Evolutionary conservation across 1,140 invertebrate genomes (phyloP), one percentile per base, ranked within the genome.

Genomic region (Drosophila subobscura): DNA sequence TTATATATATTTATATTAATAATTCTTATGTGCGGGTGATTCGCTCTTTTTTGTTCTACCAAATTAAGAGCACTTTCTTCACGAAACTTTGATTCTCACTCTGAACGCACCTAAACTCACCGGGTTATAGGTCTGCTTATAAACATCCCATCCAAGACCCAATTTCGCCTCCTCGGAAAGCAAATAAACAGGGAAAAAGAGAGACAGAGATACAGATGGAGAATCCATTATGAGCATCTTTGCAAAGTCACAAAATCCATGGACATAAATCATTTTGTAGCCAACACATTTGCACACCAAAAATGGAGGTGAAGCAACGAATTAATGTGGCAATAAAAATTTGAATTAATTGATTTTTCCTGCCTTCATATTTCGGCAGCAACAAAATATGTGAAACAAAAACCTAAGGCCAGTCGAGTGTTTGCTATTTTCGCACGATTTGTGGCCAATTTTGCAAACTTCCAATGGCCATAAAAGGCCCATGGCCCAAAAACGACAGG

Each of bases 271-370:
- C 33, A 37, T 37, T 12, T 12, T 37, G 61, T 29, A 51, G 61
- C n/a, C n/a, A 46, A 40, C 61, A 68, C 65, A 68, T 68, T 68
- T 68, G 49, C 27, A 25, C 65, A 40, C 40, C 33, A 37, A 37
- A 67, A 67, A 67, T 67, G 54, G 49, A 67, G 65, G 65, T 63
- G 63, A 67, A 68, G 67, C 65, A 68, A 68, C 65, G 65, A 68
- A 68, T 68, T 68, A 68, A 68, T 68, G 66, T 68, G 67, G 81
- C 81, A 85, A 85, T 80, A 86, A 85, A 85, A 70, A 66, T 63
- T 70, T 49, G 73, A 85, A 85, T 85, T 85, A 85, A 85, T 86
- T 86, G 80, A 86, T 79, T 77, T 77, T 70, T 53, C 46, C 50
- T 58, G 58, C 47, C 53, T 50, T 46, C 57, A 65, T 76, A 71